These are phyloP conservation scores for Nephrotoma guestfalica DNA, from an alignment of 2,888 invertebrate genomes.

Conservation along the genomic window DNA sequence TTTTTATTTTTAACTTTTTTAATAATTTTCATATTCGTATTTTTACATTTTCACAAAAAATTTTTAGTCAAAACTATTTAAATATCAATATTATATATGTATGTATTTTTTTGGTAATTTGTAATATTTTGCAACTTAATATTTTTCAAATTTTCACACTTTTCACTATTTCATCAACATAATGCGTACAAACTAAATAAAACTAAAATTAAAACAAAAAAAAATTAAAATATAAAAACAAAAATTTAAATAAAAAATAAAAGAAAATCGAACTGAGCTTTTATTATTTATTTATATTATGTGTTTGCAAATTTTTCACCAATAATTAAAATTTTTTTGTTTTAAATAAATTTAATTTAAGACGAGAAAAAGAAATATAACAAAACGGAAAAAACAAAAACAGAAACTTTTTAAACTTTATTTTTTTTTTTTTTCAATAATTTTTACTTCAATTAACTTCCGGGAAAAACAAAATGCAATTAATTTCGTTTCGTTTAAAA, in stretches of 20 bases:
- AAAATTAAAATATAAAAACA: not conserved
- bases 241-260: not conserved
- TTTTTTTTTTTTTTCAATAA: not conserved
- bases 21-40: not conserved
- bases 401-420: not conserved
- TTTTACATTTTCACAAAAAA: not conserved
- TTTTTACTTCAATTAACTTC: not conserved
- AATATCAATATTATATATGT: not conserved
- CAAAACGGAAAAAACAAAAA: not conserved
- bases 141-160: not conserved
- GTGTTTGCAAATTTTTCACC: not conserved
- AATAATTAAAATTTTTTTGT: not conserved
- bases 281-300: not conserved
- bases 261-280: not conserved
- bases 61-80: conserved; percentile 1
- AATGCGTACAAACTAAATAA: not conserved
- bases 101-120: not conserved
- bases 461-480: conserved; percentile 3
- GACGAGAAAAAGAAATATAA: not conserved
- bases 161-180: not conserved
- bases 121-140: not conserved
- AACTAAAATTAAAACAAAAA: not conserved
- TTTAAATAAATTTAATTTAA: not conserved
- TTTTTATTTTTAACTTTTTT: not conserved
- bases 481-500: not conserved